Percentiles rank a stretch among this genome's conserved stretches.
These are phyloP conservation scores for Cathartes aura DNA, from an alignment of 2,113 vertebrate species.

Conservation along the genomic window DNA sequence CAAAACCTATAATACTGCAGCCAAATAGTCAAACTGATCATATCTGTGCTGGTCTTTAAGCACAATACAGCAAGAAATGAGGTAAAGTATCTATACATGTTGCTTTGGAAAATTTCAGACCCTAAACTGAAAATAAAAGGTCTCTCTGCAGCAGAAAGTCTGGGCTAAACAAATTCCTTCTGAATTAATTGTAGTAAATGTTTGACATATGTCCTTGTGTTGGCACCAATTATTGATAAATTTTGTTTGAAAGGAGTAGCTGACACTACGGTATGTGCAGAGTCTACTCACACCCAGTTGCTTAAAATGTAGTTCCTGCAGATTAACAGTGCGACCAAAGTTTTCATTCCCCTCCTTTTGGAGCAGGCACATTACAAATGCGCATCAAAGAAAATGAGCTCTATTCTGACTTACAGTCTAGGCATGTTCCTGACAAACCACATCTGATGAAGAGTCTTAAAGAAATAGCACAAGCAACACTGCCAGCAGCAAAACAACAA, in stretches of 20 bases:
- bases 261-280: neutral
- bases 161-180: neutral
- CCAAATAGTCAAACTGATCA: neutral
- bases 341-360: conserved; percentile 38
- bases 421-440: conserved; percentile 61
- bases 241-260: neutral
- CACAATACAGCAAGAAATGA: neutral
- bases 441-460: conserved; percentile 60
- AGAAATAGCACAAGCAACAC: conserved; percentile 34
- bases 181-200: neutral
- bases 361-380: conserved; percentile 46
- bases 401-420: conserved; percentile 53
- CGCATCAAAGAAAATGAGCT: conserved; percentile 57
- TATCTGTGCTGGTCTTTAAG: neutral
- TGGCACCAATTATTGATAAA: conserved; percentile 5
- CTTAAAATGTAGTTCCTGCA: conserved; percentile 12
- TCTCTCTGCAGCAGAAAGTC: neutral
- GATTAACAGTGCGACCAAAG: conserved; percentile 32
- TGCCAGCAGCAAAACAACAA: conserved; percentile 45
- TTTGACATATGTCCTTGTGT: neutral
- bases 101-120: neutral
- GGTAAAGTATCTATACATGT: neutral
- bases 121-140: neutral
- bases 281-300: neutral
- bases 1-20: neutral